Evolutionary conservation across 2,113 vertebrate species (phyloP), one percentile per base, ranked within the genome.

Genomic region (Dasypus novemcinctus): DNA sequence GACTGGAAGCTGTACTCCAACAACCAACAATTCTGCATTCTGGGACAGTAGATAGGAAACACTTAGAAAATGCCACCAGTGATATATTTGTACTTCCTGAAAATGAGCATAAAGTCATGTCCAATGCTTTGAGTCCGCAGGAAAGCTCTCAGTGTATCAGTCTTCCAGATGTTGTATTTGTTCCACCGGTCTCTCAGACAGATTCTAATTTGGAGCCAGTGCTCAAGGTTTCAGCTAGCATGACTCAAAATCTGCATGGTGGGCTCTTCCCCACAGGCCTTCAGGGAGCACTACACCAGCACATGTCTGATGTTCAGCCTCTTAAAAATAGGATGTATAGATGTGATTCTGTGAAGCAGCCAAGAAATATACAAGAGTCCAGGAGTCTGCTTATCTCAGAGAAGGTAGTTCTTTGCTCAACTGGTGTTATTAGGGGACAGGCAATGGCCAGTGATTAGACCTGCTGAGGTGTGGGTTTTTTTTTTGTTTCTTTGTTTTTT

Each of bases 301-400:
- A 96, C 2, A 1, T 12, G 81, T 92, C 98, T 79, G 98, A 98
- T 69, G 83, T 90, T n/a, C 98, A 98, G 74, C 96, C 97, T 93
- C 91, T 80, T 13, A 97, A 96, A 66, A 84, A 95, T 33, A 75
- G 54, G 41, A 49, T 95, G 93, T 94, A 93, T 94, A 97, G 85
- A 69, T 78, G 36, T 0, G 14, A 93, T 54, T 83, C 85, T 23
- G 4, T 49, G 72, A 85, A 93, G 72, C 83, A 94, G 21, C 83
- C 87, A 31, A 83, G 90, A 76, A 88, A 91, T 27, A 81, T 1
- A 15, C 91, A 97, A 20, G 86, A 96, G 11, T 59, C 97, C 52
- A 63, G 87, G 59, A 96, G 46, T 15, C 7, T 92, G 21, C 78
- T 82, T 90, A 52, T 92, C 5, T 72, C 91, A 52, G 84, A 96